phyloP scores from a whole-genome alignment of 2,888 invertebrate genomes.

The Lithophane socia region DNA sequence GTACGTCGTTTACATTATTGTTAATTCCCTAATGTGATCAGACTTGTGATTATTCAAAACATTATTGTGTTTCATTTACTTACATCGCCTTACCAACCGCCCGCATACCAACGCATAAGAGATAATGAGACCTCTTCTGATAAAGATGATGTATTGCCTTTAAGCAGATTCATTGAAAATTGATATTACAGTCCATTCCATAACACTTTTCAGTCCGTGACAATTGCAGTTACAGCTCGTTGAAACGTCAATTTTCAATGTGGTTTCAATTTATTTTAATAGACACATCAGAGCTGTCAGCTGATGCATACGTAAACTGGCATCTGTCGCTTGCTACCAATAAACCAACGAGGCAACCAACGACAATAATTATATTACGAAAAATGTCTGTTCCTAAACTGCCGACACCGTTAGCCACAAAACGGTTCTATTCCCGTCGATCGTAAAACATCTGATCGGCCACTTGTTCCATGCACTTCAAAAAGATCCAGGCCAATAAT shows the following conservation, averaged over 20 bases:
- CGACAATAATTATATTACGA: background rate
- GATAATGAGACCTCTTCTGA: no score
- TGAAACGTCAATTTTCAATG: background rate
- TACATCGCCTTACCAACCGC: no score
- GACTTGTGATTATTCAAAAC: no score
- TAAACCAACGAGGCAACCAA: background rate
- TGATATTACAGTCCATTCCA: background rate
- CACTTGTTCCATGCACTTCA: conserved; percentile 67
- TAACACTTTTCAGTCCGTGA: background rate
- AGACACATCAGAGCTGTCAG: background rate
- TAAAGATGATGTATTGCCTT: no score
- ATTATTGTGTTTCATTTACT: no score
- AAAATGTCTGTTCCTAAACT: background rate
- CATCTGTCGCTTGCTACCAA: background rate
- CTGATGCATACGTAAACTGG: conserved; percentile 3
- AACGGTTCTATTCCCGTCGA: conserved; percentile 62
- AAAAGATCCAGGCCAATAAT: conserved; percentile 65
- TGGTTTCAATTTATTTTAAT: conserved; percentile 24
- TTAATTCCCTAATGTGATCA: no score
- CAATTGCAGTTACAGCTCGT: conserved; percentile 4
- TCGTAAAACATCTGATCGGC: conserved; percentile 64
- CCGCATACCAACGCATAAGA: no score
- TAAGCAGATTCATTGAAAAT: background rate
- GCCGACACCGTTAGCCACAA: conserved; percentile 41
- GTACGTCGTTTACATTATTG: no score